Evolutionary conservation across 2,797 vertebrate species (phyloP).

Genomic region (Tiaroga cobitis): DNA sequence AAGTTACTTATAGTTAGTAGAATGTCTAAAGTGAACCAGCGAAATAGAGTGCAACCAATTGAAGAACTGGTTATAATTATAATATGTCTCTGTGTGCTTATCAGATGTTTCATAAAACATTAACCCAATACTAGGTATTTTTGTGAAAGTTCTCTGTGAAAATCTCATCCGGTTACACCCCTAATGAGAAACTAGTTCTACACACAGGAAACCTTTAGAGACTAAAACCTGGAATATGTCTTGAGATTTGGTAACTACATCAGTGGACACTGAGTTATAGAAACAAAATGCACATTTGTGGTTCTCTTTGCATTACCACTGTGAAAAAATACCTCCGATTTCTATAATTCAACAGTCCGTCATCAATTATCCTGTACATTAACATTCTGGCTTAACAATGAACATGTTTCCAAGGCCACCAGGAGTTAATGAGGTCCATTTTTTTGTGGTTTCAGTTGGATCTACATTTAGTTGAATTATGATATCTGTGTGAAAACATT

Average conservation of each 20-base stretch:
- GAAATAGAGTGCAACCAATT: too few relatives aligned
- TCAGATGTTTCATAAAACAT: background rate
- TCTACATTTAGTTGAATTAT: too few relatives aligned
- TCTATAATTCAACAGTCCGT: background rate
- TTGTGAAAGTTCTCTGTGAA: background rate
- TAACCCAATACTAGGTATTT: background rate
- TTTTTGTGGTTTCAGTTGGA: too few relatives aligned
- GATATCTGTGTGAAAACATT: too few relatives aligned
- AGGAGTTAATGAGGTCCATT: background rate
- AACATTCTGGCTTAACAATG: too few relatives aligned
- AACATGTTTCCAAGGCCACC: too few relatives aligned
- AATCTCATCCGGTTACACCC: background rate
- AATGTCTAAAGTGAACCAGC: too few relatives aligned
- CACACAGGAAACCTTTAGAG: background rate
- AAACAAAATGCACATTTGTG: background rate
- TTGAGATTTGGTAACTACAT: background rate
- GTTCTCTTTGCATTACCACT: background rate
- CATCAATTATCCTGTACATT: background rate
- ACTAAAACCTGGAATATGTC: background rate
- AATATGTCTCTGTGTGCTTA: too few relatives aligned
- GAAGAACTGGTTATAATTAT: too few relatives aligned
- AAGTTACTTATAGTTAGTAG: too few relatives aligned
- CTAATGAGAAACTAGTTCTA: background rate
- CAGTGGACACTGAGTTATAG: background rate
- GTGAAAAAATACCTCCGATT: background rate